Base-by-base conservation (phyloP, 1,140 invertebrate genomes). In the Drosophila asahinai region DNA sequence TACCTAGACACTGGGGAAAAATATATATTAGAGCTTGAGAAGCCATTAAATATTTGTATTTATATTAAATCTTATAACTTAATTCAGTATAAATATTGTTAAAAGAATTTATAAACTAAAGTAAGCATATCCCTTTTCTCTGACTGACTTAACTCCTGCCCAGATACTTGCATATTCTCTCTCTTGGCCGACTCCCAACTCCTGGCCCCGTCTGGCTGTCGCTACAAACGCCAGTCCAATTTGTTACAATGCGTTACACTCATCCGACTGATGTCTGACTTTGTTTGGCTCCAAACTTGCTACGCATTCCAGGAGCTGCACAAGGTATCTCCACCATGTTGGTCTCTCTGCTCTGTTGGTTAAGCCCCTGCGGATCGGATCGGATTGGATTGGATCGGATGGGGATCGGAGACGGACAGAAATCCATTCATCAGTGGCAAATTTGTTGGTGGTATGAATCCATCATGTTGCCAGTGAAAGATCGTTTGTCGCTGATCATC, bases 371-470 rank as follows among this genome's bases (percentile, higher is more conserved):
- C 51, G 54, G 48, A 72, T 61, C 49, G 72, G 22, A 43, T 61
- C 25, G 36, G 42, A 55, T 19, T 5, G 60, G 47, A 62, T 51
- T 11, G 51, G 48, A 63, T 60, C 33, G 70, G 59, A 25, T 40
- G 33, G 58, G 25, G 43, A 33, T 40, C 57, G 15, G 33, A 63
- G 40, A 66, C 74, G 72, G 71, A 86, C 77, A 91, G 77, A 83
- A 91, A 91, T 91, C 86, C 86, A 92, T 92, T 92, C 91, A 92
- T 92, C 91, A 92, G 91, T 92, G 91, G 91, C 91, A 92, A 89
- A 92, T 92, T 90, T 91, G 87, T 91, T 92, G 91, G 91, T 91
- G 91, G 91, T 92, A 92, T 77, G 84, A 92, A 92, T 92, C 91
- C 91, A 92, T 92, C 91, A 92, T 91, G 77, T 68, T 60, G 68